phyloP scores from a whole-genome alignment of 2,113 vertebrate genomes.

The Psilopogon haemacephalus region DNA sequence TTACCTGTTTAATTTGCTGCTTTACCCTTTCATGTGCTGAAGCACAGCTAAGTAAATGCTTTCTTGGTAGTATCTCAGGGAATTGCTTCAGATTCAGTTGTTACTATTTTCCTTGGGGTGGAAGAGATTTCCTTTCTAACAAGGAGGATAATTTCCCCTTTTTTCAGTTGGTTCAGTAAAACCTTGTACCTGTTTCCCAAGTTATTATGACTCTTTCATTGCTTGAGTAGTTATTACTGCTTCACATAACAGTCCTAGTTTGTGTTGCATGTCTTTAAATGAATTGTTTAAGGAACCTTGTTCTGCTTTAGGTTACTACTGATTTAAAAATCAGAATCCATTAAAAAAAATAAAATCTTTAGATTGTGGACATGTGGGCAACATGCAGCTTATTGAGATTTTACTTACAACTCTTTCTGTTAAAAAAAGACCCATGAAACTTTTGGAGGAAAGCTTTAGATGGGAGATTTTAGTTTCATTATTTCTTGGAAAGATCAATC shows the following conservation, averaged over 20 bases:
- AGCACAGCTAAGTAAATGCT: background rate
- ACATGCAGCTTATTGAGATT: background rate
- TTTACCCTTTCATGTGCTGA: background rate
- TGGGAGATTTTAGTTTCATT: background rate
- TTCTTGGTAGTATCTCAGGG: background rate
- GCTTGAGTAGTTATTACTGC: background rate
- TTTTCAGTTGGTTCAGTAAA: background rate
- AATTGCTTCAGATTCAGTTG: background rate
- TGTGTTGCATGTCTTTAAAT: background rate
- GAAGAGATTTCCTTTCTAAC: background rate
- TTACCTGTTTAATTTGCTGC: background rate
- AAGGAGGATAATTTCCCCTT: background rate
- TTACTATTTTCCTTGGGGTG: background rate
- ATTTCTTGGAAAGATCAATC: background rate
- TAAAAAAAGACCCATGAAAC: background rate
- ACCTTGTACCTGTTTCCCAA: background rate
- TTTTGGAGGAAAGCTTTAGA: background rate
- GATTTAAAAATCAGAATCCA: too few species aligned
- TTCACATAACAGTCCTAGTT: background rate
- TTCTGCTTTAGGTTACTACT: background rate
- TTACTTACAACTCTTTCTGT: background rate
- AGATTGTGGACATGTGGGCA: background rate
- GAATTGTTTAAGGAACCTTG: background rate
- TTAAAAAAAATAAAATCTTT: too few species aligned
- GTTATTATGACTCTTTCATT: background rate